Evolutionary conservation across 1,140 invertebrate species (phyloP), one percentile per base, ranked within the genome.

Genomic region (Drosophila willistoni): DNA sequence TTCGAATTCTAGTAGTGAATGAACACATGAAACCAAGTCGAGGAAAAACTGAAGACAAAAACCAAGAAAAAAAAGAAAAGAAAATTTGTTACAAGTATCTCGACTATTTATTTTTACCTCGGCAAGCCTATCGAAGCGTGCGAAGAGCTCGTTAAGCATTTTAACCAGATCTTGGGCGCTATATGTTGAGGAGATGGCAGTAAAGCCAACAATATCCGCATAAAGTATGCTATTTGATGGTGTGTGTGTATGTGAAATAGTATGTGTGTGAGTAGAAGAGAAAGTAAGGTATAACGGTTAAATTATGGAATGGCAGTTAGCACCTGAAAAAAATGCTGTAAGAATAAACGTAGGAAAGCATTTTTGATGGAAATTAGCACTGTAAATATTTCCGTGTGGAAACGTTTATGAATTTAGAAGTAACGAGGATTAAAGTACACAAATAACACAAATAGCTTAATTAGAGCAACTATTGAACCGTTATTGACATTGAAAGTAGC

Each of bases 131-230:
- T 98, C 98, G 92, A 98, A 98, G 87, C 97, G 94, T 29, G 97
- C 97, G 92, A 98, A 98, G 42, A 98, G 93, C 92, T 98, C 97
- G 93, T 98, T 98, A 56, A 98, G 94, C 92, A 98, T 98, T 92
- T 97, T 97, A 13, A 98, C 97, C 57, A 98, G 94, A 92, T 98
- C 97, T 81, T 97, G 96, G 41, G 97, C 97, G 39, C 96, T 97
- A 93, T 98, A 98, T 1, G 97, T 98, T 1, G 98, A 99, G 0
- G 98, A 98, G 72, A 98, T 98, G 29, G 97, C 97, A 0, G 97
- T 98, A 91, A 98, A 98, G 22, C 97, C 97, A 5, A 98, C 97
- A 85, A 98, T 98, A 92, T 98, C 97, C 14, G 97, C 97, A 92
- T 97, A 97, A 44, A 97, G 93, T 89, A 98, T 97, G 91, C 96